Conservation (phyloP, 2,888 invertebrate species). For the Synergus japonicus region DNA sequence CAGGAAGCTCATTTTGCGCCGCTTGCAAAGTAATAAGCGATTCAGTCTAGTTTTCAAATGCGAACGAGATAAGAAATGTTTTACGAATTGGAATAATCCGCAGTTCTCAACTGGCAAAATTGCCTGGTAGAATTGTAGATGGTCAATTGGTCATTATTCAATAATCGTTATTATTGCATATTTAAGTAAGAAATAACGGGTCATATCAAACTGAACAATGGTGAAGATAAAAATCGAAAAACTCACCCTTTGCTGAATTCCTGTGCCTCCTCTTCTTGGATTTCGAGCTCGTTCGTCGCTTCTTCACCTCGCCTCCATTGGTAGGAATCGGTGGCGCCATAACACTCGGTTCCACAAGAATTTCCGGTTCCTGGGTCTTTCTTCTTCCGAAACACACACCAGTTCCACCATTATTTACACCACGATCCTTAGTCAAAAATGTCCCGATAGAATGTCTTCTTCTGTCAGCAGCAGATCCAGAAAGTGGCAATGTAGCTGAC, state of each 20-base stretch:
- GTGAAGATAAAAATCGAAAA: background rate
- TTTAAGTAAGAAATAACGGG: background rate
- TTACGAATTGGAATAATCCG: background rate
- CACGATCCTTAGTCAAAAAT: slow-evolving; percentile 79
- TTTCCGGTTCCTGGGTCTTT: slow-evolving; percentile 69
- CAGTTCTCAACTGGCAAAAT: background rate
- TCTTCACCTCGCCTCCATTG: slow-evolving; percentile 55
- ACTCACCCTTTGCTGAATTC: slow-evolving; percentile 62
- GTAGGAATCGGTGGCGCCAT: slow-evolving; percentile 79
- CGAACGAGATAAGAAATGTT: slow-evolving; percentile 29
- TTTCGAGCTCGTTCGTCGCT: slow-evolving; percentile 47
- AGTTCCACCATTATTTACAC: slow-evolving; percentile 40
- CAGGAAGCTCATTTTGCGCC: slow-evolving; percentile 20
- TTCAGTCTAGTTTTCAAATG: slow-evolving; percentile 11
- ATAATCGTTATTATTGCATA: background rate
- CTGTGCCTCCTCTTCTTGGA: slow-evolving; percentile 48
- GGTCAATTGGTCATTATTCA: background rate
- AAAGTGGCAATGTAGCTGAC: slow-evolving; percentile 71
- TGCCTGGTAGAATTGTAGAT: background rate
- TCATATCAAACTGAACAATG: too few relatives aligned
- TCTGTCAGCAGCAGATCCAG: slow-evolving; percentile 78
- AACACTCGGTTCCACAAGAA: slow-evolving; percentile 80
- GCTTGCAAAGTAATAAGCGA: slow-evolving; percentile 21
- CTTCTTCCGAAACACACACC: slow-evolving; percentile 46
- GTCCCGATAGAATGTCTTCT: slow-evolving; percentile 85